A percentile compares a stretch with the other conserved stretches of the same genome.
phyloP scores from a whole-genome alignment of 1,140 invertebrate species.

The Luehdorfia chinensis region DNA sequence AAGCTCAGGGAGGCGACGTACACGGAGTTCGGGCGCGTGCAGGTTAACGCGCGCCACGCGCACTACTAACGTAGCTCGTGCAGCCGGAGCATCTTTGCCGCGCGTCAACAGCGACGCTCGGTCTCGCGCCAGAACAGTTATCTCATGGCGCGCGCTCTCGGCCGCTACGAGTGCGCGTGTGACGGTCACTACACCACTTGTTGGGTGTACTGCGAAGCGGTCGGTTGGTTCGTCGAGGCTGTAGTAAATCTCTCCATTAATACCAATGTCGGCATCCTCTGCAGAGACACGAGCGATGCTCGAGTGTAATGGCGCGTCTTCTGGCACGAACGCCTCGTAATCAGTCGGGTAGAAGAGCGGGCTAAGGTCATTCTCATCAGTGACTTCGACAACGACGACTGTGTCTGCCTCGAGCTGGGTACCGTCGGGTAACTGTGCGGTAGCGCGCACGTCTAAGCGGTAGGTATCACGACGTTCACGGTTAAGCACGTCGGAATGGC shows the following conservation, averaged over 20 bases:
- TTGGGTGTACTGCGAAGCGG: slow-evolving; percentile 94
- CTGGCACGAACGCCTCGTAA: slow-evolving; percentile 92
- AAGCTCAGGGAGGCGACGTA: slow-evolving; percentile 87
- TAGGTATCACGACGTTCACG: slow-evolving; percentile 93
- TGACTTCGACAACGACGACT: slow-evolving; percentile 86
- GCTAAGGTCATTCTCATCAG: slow-evolving; percentile 94
- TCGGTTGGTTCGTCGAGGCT: slow-evolving; percentile 90
- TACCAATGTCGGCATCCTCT: slow-evolving; percentile 95
- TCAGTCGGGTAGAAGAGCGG: slow-evolving; percentile 93
- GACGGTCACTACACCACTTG: slow-evolving; percentile 91
- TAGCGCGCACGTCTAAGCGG: slow-evolving; percentile 88
- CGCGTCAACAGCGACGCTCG: slow-evolving; percentile 81
- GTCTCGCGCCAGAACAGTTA: slow-evolving; percentile 90
- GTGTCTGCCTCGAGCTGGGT: slow-evolving; percentile 84
- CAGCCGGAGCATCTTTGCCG: slow-evolving; percentile 71
- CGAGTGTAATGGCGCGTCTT: slow-evolving; percentile 91
- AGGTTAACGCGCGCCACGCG: slow-evolving; percentile 91
- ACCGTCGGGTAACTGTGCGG: slow-evolving; percentile 79
- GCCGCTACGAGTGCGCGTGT: slow-evolving; percentile 86
- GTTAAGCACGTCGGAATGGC: slow-evolving; percentile 91
- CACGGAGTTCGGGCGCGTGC: slow-evolving; percentile 88
- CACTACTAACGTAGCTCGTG: slow-evolving; percentile 82
- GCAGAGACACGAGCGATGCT: slow-evolving; percentile 88
- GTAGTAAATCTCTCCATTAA: slow-evolving; percentile 98
- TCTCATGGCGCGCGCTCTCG: slow-evolving; percentile 83